Percentiles rank a stretch among this genome's conserved stretches.
Conservation (phyloP, 2,113 vertebrate genomes). For the Hippocampus guttulatus region DNA sequence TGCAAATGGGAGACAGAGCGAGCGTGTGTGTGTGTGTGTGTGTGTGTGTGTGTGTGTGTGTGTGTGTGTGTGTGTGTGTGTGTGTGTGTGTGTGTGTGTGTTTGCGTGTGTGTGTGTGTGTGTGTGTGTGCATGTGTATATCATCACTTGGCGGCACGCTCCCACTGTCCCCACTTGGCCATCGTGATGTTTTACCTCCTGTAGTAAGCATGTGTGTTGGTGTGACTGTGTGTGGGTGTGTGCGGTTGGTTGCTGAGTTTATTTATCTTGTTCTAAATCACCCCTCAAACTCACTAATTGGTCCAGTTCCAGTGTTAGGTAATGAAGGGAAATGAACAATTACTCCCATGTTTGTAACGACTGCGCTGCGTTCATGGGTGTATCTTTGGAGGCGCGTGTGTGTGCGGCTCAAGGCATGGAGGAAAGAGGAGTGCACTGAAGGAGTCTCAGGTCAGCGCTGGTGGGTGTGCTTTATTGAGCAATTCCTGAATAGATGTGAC, state of each 20-base stretch:
- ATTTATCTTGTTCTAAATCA: constrained; percentile 79
- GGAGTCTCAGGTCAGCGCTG: constrained; percentile 29
- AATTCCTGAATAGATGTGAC: constrained; percentile 36
- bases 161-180: constrained; percentile 26
- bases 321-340: constrained; percentile 78
- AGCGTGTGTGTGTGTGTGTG: too few relatives aligned
- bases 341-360: constrained; percentile 69
- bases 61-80: too few relatives aligned
- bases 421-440: constrained; percentile 11
- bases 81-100: not conserved
- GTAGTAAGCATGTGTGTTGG: constrained; percentile 10
- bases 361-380: constrained; percentile 30
- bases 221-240: constrained; percentile 45
- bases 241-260: constrained; percentile 73
- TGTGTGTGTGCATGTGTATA: not conserved
- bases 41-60: too few relatives aligned
- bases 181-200: constrained; percentile 8
- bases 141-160: constrained; percentile 47
- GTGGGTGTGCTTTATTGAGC: constrained; percentile 15
- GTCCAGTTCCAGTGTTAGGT: constrained; percentile 76
- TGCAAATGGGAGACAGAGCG: too few relatives aligned
- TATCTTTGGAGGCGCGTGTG: constrained; percentile 24
- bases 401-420: constrained; percentile 29
- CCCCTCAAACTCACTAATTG: constrained; percentile 77
- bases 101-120: too few relatives aligned